Percentiles rank a stretch among this genome's conserved stretches.
Evolutionary conservation across 2,797 vertebrate genomes (phyloP).

Genomic region (Sebastes oblongus): DNA sequence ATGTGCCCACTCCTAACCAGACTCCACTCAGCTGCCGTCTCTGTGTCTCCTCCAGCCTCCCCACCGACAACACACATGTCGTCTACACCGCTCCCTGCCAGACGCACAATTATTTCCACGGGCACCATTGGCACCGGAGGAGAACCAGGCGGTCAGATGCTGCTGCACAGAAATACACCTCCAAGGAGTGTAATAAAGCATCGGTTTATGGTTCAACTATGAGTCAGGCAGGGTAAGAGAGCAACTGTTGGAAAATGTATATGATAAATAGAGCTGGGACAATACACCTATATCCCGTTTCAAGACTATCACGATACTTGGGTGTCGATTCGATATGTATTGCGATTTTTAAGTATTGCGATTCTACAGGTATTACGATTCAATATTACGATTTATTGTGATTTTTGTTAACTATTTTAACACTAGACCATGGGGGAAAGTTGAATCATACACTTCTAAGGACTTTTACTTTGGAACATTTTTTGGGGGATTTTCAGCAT

Average conservation of each 20-base stretch:
- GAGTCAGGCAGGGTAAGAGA: not conserved
- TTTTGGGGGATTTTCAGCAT: too few species aligned
- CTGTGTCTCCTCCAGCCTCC: slow-evolving; percentile 46
- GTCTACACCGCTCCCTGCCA: slow-evolving; percentile 23
- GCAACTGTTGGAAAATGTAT: not conserved
- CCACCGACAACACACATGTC: slow-evolving; percentile 43
- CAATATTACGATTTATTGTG: too few species aligned
- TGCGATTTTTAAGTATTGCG: too few species aligned
- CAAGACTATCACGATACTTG: too few species aligned
- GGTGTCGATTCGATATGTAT: too few species aligned
- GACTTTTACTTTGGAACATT: too few species aligned
- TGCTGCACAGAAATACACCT: not conserved
- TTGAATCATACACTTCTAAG: too few species aligned
- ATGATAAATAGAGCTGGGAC: not conserved
- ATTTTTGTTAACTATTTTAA: too few species aligned
- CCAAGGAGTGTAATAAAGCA: slow-evolving; percentile 4
- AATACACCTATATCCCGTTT: not conserved
- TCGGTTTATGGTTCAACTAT: not conserved
- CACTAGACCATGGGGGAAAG: too few species aligned
- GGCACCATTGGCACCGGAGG: slow-evolving; percentile 12
- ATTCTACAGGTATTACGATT: too few species aligned
- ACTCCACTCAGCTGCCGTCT: slow-evolving; percentile 30
- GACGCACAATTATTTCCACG: slow-evolving; percentile 29
- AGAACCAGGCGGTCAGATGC: not conserved
- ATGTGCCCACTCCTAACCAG: slow-evolving; percentile 12